Base-by-base conservation (phyloP, 1,140 invertebrate species). In the Brachionus plicatilis region DNA sequence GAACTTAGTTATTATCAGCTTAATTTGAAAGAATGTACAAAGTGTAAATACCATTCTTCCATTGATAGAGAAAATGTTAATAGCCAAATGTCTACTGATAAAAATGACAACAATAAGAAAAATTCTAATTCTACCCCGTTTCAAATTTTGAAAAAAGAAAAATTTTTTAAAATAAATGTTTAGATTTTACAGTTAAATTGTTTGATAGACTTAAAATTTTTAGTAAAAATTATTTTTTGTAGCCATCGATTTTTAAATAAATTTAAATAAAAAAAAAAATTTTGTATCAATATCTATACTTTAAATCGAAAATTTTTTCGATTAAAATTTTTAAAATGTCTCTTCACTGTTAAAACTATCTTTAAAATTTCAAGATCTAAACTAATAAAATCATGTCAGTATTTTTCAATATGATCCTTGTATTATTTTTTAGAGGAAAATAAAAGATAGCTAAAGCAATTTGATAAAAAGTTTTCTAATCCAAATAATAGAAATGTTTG, bases 1-100 rank as follows among this genome's bases (percentile, higher is more conserved):
- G 72, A 76, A 72, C 33, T 72, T n/a, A 72, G 68, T 20, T 72
- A 72, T 43, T 72, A 72, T 72, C 14, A 43, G 20, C n/a, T 72
- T 12, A 43, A 72, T n/a, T 5, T n/a, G 17, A 41, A 43, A 20
- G 68, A 72, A 45, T 17, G 12, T 43, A 9, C 29, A 43, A 41
- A 43, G 20, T 72, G 33, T 43, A 72, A 72, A 72, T 43, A 41
- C 17, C 33, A 20, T n/a, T 20, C 17, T 20, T 43, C 8, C 17
- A 72, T 72, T 41, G 68, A 72, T 20, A 17, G 17, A 12, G 12
- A 20, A 43, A 4, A 43, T 20, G 2, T 20, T 9, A 72, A 72
- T 45, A 43, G 37, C 3, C 41, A 72, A 41, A 72, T 20, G 9
- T 60, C 20, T 60, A 9, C 9, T 60, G 3, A 24, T 60, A 60